phyloP scores from a whole-genome alignment of 2,888 invertebrate genomes.

The Eretmocerus hayati region DNA sequence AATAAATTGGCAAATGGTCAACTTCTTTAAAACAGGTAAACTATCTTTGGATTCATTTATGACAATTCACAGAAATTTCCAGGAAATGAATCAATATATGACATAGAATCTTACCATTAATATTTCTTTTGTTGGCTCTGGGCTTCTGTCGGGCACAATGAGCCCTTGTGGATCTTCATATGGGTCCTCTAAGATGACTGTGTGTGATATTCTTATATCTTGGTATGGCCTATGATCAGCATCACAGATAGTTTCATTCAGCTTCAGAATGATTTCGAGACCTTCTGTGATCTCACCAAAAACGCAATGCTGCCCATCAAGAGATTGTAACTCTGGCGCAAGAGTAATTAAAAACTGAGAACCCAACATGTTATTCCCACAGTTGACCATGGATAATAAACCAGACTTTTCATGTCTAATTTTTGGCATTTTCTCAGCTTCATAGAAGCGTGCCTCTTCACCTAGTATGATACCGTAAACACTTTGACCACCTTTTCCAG shows the following conservation, averaged over 20 bases:
- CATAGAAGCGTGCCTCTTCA: slow-evolving; percentile 78
- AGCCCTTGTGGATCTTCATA: slow-evolving; percentile 82
- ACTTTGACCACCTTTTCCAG: slow-evolving; percentile 86
- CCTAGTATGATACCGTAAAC: slow-evolving; percentile 83
- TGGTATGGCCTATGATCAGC: slow-evolving; percentile 83
- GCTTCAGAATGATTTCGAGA: slow-evolving; percentile 72
- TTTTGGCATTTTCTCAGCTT: slow-evolving; percentile 83
- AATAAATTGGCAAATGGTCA: too few relatives aligned
- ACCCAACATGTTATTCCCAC: slow-evolving; percentile 74
- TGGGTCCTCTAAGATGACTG: slow-evolving; percentile 92
- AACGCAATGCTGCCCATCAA: slow-evolving; percentile 88
- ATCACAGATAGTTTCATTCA: slow-evolving; percentile 94
- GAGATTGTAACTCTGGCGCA: slow-evolving; percentile 75
- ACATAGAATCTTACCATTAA: slow-evolving; percentile 49
- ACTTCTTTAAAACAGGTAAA: too few relatives aligned
- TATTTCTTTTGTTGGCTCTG: slow-evolving; percentile 77
- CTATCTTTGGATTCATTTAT: too few relatives aligned
- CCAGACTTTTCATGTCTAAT: slow-evolving; percentile 85
- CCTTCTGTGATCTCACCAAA: slow-evolving; percentile 96
- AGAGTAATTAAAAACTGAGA: slow-evolving; percentile 96
- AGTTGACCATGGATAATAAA: slow-evolving; percentile 88
- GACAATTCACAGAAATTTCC: too few relatives aligned
- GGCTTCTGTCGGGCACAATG: slow-evolving; percentile 74
- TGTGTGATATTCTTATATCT: slow-evolving; percentile 94
- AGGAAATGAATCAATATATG: too few relatives aligned